A percentile compares a stretch with the other conserved stretches of the same genome.
Conservation (phyloP, 2,797 vertebrate genomes). For the Hypotaenidia okinawae region DNA sequence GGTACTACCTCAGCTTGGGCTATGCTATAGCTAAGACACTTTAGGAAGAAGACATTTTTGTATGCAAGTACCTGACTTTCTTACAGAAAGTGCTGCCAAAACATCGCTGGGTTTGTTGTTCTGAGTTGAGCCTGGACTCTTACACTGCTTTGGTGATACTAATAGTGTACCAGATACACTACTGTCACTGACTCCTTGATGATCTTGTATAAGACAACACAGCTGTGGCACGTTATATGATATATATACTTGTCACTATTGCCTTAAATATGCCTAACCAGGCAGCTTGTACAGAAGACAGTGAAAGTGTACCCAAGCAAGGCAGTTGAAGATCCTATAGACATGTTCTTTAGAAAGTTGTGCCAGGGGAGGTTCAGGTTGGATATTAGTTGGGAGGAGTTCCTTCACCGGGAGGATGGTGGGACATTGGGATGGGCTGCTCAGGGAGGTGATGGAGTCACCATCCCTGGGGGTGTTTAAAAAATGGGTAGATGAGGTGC, state of each 20-base stretch:
- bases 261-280: background rate
- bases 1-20: background rate
- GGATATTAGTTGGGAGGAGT: no score
- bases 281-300: background rate
- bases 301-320: background rate
- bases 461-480: no score
- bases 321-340: background rate
- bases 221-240: background rate
- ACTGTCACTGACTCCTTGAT: background rate
- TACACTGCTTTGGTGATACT: background rate
- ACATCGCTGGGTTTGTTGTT: background rate
- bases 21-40: background rate
- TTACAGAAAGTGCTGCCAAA: background rate
- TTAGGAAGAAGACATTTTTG: background rate
- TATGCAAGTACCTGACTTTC: background rate
- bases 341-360: background rate
- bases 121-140: rapidly evolving
- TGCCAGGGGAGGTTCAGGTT: no score
- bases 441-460: no score
- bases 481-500: no score
- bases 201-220: background rate
- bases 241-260: background rate
- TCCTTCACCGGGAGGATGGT: no score
- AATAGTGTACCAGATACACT: background rate
- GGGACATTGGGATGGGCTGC: no score